Percentiles rank a stretch among this genome's conserved stretches.
Evolutionary conservation across 2,888 invertebrate species (phyloP).

Genomic region (Choristoneura rosaceana): DNA sequence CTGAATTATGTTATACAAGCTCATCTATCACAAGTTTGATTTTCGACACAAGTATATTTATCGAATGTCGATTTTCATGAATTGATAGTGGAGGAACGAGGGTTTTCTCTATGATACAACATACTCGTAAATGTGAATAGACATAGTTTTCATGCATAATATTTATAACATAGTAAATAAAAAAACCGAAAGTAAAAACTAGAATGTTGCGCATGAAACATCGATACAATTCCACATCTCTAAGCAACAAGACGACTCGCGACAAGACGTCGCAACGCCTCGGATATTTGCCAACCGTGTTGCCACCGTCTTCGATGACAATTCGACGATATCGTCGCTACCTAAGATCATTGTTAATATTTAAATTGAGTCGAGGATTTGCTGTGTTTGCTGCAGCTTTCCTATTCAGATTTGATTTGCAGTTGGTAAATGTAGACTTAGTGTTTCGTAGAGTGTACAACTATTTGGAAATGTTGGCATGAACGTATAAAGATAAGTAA

Average conservation of each 20-base stretch:
- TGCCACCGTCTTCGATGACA: slow-evolving; percentile 55
- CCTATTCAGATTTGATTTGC: slow-evolving; percentile 24
- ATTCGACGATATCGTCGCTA: slow-evolving; percentile 48
- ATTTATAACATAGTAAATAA: too few relatives aligned
- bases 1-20: too few relatives aligned
- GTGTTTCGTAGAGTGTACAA: slow-evolving; percentile 4
- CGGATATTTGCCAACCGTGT: slow-evolving; percentile 66
- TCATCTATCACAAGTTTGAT: too few relatives aligned
- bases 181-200: too few relatives aligned
- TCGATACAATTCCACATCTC: slow-evolving; percentile 26
- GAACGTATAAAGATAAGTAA: not conserved
- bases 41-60: too few relatives aligned
- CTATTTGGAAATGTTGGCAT: not conserved
- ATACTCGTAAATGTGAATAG: too few relatives aligned
- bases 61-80: too few relatives aligned
- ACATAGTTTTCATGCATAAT: too few relatives aligned
- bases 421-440: slow-evolving; percentile 10
- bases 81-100: too few relatives aligned
- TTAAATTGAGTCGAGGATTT: slow-evolving; percentile 31
- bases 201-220: not conserved
- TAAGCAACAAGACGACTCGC: slow-evolving; percentile 27
- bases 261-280: slow-evolving; percentile 54
- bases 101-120: too few relatives aligned
- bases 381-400: slow-evolving; percentile 15
- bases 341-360: slow-evolving; percentile 43